phyloP scores from a whole-genome alignment of 2,888 invertebrate genomes.

The Hirudinaria manillensis region DNA sequence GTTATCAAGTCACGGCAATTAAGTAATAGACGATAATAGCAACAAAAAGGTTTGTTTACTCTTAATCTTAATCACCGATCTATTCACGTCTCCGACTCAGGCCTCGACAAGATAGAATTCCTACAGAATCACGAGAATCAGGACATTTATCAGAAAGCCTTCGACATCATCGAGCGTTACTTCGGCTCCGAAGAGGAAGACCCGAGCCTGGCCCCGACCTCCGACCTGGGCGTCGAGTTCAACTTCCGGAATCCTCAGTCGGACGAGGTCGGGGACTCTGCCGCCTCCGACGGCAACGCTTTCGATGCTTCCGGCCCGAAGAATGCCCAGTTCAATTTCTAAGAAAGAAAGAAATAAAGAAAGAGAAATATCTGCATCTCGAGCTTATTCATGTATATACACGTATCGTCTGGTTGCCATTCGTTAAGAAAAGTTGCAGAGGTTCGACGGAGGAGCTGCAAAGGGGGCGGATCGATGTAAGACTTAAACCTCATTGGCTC shows the following conservation, averaged over 20 bases:
- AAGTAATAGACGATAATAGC: too few species aligned
- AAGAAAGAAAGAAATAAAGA: too few species aligned
- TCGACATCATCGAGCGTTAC: conserved; percentile 90
- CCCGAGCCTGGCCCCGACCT: conserved; percentile 65
- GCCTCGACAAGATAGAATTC: conserved; percentile 94
- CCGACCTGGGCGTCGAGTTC: not conserved
- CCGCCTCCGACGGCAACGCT: not conserved
- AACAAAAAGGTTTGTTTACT: too few species aligned
- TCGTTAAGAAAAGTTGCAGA: too few species aligned
- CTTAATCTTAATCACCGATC: too few species aligned
- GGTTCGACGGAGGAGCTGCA: too few species aligned
- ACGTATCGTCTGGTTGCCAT: not conserved
- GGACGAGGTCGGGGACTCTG: not conserved
- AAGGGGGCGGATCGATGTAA: too few species aligned
- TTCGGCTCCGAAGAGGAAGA: conserved; percentile 74
- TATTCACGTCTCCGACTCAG: conserved; percentile 38
- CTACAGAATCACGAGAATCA: conserved; percentile 92
- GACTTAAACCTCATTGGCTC: too few species aligned
- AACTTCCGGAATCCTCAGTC: not conserved
- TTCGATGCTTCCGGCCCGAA: not conserved
- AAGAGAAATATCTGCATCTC: conserved; percentile 4
- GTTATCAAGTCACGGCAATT: too few species aligned
- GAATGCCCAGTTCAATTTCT: not conserved
- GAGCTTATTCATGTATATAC: not conserved
- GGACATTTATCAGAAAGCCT: conserved; percentile 93